phyloP scores from a whole-genome alignment of 2,113 vertebrate species.

The Otis tarda region DNA sequence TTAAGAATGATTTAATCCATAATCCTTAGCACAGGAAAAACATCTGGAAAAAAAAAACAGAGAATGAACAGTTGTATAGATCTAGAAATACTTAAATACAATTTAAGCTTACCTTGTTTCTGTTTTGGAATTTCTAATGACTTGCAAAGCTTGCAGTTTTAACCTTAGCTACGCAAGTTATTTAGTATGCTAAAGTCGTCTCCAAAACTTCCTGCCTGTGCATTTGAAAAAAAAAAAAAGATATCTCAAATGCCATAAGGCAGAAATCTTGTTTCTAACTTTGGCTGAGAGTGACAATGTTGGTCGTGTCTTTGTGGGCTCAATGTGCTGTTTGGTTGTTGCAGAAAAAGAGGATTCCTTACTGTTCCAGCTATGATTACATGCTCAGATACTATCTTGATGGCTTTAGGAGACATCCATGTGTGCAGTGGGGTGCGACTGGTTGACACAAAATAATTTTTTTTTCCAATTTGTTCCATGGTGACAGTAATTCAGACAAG shows the following conservation, averaged over 20 bases:
- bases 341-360: constrained; percentile 68
- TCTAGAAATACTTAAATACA: neutral
- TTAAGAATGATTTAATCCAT: neutral
- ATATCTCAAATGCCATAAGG: constrained; percentile 31
- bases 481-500: constrained; percentile 71
- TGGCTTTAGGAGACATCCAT: constrained; percentile 73
- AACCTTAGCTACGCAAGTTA: neutral
- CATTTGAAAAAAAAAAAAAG: neutral
- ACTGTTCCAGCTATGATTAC: constrained; percentile 73
- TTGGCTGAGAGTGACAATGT: constrained; percentile 40
- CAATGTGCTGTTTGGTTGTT: constrained; percentile 50
- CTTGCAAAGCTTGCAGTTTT: neutral
- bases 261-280: constrained; percentile 50
- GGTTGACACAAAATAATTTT: constrained; percentile 72
- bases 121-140: neutral
- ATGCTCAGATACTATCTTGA: constrained; percentile 70
- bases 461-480: constrained; percentile 73
- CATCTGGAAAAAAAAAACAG: neutral
- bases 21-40: neutral
- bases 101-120: neutral
- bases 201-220: neutral
- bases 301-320: constrained; percentile 57
- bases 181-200: neutral
- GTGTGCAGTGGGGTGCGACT: constrained; percentile 69
- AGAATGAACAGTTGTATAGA: neutral